Evolutionary conservation across 2,888 invertebrate species (phyloP).

Genomic region (Ophraella communa): DNA sequence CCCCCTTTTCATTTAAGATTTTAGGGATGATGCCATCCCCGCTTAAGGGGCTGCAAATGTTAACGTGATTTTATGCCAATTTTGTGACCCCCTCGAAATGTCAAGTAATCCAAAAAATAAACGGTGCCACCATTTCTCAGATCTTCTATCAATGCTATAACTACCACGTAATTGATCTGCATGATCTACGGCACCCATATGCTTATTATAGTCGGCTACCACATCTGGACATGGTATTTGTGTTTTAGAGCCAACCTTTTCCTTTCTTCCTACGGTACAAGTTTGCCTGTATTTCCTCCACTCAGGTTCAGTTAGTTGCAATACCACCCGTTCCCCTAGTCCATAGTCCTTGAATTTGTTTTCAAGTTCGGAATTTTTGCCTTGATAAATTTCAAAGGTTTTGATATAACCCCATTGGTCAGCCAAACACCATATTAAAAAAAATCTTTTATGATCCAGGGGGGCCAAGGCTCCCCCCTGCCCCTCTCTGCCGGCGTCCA

Average conservation of each 20-base stretch:
- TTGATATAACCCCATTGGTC: conserved; percentile 34
- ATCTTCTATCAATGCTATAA: conserved; percentile 25
- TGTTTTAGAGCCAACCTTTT: conserved; percentile 34
- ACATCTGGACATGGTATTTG: conserved; percentile 30
- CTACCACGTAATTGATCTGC: conserved; percentile 17
- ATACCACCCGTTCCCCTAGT: conserved; percentile 21
- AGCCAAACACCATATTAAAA: conserved; percentile 26
- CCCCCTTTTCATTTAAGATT: too few relatives aligned
- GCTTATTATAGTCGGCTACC: conserved; percentile 22
- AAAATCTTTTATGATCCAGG: too few relatives aligned
- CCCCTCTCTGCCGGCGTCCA: too few relatives aligned
- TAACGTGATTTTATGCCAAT: too few relatives aligned
- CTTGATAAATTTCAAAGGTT: conserved; percentile 39
- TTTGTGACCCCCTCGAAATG: conserved; percentile 22
- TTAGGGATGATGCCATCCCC: too few relatives aligned
- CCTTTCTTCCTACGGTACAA: conserved; percentile 36
- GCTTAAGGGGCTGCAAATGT: too few relatives aligned
- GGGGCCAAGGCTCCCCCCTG: too few relatives aligned
- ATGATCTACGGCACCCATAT: conserved; percentile 30
- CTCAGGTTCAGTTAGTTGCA: conserved; percentile 25
- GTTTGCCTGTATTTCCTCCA: conserved; percentile 31
- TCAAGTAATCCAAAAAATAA: conserved; percentile 43
- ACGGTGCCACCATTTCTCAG: conserved; percentile 45
- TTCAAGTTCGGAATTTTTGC: conserved; percentile 32
- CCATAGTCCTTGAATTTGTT: conserved; percentile 19